phyloP scores from a whole-genome alignment of 2,113 vertebrate genomes.

The Sciurus niger region DNA sequence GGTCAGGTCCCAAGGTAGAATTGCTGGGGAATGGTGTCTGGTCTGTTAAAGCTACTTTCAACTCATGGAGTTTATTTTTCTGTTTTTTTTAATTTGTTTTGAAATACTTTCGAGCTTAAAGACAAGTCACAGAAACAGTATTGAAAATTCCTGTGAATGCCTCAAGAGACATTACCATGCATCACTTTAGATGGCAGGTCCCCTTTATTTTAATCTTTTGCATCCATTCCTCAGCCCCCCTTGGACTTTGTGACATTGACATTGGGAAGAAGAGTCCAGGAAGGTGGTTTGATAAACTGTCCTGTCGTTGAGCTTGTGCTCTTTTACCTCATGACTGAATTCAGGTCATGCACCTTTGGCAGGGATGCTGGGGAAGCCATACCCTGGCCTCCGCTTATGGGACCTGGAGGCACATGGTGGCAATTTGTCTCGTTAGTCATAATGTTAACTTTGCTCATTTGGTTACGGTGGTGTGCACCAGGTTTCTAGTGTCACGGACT shows the following conservation, averaged over 20 bases:
- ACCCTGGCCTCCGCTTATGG: too few relatives aligned
- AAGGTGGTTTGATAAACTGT: too few relatives aligned
- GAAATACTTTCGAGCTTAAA: neutral
- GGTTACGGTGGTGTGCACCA: neutral
- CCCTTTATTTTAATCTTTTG: neutral
- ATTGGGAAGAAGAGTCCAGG: neutral
- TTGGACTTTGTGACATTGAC: neutral
- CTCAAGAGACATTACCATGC: accelerated
- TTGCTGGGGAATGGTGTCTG: neutral
- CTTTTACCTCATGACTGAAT: neutral
- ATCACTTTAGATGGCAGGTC: neutral
- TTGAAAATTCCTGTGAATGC: neutral
- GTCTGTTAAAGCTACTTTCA: neutral
- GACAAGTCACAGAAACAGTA: neutral
- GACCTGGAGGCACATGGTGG: neutral
- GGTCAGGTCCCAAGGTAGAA: neutral
- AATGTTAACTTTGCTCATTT: neutral
- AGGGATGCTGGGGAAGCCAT: neutral
- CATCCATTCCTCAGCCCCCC: neutral
- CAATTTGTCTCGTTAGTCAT: neutral
- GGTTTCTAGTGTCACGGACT: neutral
- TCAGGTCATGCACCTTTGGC: neutral
- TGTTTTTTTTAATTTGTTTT: neutral
- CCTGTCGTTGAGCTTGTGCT: neutral
- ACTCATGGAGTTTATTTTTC: neutral